These are phyloP conservation scores for Hirtodrosophila duncani DNA, from an alignment of 2,888 invertebrate genomes.

Conservation along the genomic window DNA sequence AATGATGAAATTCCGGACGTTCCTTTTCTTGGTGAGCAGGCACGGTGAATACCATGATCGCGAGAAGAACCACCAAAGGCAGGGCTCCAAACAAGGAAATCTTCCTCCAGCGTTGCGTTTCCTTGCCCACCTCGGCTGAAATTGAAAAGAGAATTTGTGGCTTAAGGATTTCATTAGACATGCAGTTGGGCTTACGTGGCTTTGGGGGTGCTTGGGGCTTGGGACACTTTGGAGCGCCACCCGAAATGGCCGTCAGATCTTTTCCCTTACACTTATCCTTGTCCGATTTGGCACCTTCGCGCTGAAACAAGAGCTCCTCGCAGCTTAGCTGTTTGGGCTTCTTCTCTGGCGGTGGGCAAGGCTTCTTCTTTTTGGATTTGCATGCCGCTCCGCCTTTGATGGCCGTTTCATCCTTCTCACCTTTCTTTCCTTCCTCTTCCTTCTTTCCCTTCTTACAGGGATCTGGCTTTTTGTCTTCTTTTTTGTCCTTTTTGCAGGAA, in stretches of 20 bases:
- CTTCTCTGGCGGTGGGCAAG: neutral
- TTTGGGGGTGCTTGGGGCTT: neutral
- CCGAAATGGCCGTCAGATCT: neutral
- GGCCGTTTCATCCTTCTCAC: conserved; percentile 1
- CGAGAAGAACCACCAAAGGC: conserved; percentile 29
- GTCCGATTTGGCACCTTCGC: neutral
- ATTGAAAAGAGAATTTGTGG: neutral
- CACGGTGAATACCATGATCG: conserved; percentile 23
- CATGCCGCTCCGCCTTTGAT: conserved; percentile 13
- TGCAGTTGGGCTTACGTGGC: conserved; percentile 18
- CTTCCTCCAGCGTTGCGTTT: conserved; percentile 23
- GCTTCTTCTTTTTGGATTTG: neutral
- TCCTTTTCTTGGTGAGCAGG: conserved; percentile 31
- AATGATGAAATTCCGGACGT: conserved; percentile 38
- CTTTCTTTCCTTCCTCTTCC: neutral
- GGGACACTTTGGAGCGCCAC: conserved; percentile 19
- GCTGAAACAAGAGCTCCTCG: conserved; percentile 19
- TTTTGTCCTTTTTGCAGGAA: no score
- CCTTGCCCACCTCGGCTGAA: neutral
- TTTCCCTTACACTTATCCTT: neutral
- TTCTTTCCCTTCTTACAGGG: neutral
- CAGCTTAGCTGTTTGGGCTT: conserved; percentile 1
- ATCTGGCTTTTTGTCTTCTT: conserved; percentile 2
- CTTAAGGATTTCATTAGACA: neutral
- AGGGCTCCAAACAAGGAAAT: conserved; percentile 25